These are phyloP conservation scores for Hirtodrosophila trivittata DNA, from an alignment of 2,888 invertebrate species.

Conservation along the genomic window DNA sequence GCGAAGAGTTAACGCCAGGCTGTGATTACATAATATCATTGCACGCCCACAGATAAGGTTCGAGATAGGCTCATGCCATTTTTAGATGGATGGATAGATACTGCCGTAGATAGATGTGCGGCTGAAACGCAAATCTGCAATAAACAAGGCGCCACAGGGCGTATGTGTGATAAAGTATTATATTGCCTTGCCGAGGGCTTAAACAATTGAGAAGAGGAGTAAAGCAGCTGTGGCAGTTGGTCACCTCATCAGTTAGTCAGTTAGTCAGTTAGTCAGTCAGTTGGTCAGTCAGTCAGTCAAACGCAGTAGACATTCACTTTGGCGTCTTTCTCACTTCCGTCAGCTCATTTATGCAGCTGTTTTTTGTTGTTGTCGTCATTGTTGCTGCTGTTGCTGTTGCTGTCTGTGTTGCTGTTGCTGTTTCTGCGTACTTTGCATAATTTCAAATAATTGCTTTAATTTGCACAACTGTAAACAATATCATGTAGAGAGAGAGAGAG, in stretches of 20 bases:
- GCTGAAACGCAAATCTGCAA: conserved; percentile 6
- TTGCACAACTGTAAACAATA: conserved; percentile 69
- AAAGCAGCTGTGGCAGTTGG: conserved; percentile 35
- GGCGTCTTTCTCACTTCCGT: conserved; percentile 62
- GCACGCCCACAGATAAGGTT: conserved; percentile 51
- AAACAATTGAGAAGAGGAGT: background rate
- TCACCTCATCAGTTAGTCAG: conserved; percentile 35
- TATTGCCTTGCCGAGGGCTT: conserved; percentile 3
- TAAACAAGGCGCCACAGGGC: conserved; percentile 13
- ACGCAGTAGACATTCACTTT: conserved; percentile 65
- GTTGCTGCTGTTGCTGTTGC: conserved; percentile 22
- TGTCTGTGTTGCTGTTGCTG: conserved; percentile 11
- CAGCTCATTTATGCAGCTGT: conserved; percentile 69
- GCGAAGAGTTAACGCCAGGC: conserved; percentile 50
- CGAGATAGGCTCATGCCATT: conserved; percentile 27
- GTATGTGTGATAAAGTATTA: conserved; percentile 9
- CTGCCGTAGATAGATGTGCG: conserved; percentile 4
- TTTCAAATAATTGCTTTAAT: conserved; percentile 71
- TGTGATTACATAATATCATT: conserved; percentile 59
- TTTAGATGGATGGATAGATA: conserved; percentile 27
- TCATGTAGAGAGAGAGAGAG: conserved; percentile 39
- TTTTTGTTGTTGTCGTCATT: conserved; percentile 31
- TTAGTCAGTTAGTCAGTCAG: conserved; percentile 48
- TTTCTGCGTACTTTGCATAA: conserved; percentile 72
- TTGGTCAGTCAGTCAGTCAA: conserved; percentile 40